phyloP scores from a whole-genome alignment of 2,797 vertebrate species.

The Gobionotothen gibberifrons region DNA sequence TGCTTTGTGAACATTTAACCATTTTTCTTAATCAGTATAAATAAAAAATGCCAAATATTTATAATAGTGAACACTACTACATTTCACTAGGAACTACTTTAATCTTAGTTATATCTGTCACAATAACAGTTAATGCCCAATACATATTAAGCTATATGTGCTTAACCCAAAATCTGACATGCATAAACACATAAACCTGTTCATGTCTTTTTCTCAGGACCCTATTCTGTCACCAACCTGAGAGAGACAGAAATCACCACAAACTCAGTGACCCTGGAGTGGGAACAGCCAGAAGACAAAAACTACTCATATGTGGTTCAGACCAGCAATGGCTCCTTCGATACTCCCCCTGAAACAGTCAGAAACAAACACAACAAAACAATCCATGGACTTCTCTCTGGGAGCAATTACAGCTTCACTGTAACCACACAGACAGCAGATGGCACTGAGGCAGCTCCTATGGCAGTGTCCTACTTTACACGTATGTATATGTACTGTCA shows the following conservation, averaged over 20 bases:
- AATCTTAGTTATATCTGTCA: neutral
- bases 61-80: neutral
- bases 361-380: neutral
- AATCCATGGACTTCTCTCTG: conserved; percentile 65
- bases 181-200: neutral
- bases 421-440: conserved; percentile 67
- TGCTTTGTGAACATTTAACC: neutral
- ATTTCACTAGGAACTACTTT: neutral
- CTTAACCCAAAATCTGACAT: neutral
- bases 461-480: conserved; percentile 63
- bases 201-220: conserved; percentile 65
- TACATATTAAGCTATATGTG: too few relatives aligned
- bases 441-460: conserved; percentile 63
- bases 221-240: conserved; percentile 57
- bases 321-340: neutral
- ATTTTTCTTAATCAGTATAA: neutral
- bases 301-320: conserved; percentile 62
- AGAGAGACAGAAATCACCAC: conserved; percentile 47
- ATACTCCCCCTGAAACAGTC: fast-evolving
- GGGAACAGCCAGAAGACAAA: conserved; percentile 58
- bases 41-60: neutral
- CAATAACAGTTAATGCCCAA: neutral
- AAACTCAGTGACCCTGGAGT: conserved; percentile 64
- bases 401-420: conserved; percentile 75
- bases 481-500: conserved; percentile 58